Percentiles rank a stretch among this genome's conserved stretches.
Evolutionary conservation across 2,113 vertebrate genomes (phyloP).

Genomic region (Salvelinus fontinalis): DNA sequence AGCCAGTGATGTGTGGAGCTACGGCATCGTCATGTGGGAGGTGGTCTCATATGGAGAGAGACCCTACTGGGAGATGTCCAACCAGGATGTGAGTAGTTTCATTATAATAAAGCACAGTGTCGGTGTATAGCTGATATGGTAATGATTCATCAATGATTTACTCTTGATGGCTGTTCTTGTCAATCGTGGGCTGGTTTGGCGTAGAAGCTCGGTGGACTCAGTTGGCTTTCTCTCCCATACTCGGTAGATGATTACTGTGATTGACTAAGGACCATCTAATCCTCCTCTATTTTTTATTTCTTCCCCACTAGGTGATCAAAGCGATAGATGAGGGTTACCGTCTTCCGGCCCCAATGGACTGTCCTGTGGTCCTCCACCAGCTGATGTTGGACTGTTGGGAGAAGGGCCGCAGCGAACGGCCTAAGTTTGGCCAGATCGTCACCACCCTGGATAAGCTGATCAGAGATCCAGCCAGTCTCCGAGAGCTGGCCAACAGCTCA

Average conservation of each 20-base stretch:
- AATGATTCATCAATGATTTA: too few relatives aligned
- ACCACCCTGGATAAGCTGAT: constrained; percentile 80
- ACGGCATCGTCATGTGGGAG: constrained; percentile 82
- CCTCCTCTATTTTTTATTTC: not conserved
- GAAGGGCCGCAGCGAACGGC: constrained; percentile 75
- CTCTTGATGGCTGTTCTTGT: too few relatives aligned
- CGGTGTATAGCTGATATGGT: too few relatives aligned
- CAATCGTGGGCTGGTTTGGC: too few relatives aligned
- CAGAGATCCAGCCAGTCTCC: constrained; percentile 75
- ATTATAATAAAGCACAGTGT: too few relatives aligned
- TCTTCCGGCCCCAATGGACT: constrained; percentile 81
- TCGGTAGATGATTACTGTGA: too few relatives aligned
- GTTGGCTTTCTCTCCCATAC: too few relatives aligned
- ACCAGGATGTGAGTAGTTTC: constrained; percentile 76
- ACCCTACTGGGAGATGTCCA: constrained; percentile 82
- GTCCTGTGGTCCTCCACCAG: constrained; percentile 77
- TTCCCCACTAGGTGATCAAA: constrained; percentile 72
- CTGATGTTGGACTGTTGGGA: constrained; percentile 82
- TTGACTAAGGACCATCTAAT: not conserved
- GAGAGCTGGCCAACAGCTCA: constrained; percentile 79
- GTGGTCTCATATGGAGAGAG: constrained; percentile 80
- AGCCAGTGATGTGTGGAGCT: constrained; percentile 78
- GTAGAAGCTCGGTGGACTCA: too few relatives aligned
- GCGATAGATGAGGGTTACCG: constrained; percentile 81
- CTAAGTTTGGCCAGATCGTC: constrained; percentile 81